Evolutionary conservation across 1,140 invertebrate genomes (phyloP), one percentile per base, ranked within the genome.

Genomic region (Drosophila simulans): DNA sequence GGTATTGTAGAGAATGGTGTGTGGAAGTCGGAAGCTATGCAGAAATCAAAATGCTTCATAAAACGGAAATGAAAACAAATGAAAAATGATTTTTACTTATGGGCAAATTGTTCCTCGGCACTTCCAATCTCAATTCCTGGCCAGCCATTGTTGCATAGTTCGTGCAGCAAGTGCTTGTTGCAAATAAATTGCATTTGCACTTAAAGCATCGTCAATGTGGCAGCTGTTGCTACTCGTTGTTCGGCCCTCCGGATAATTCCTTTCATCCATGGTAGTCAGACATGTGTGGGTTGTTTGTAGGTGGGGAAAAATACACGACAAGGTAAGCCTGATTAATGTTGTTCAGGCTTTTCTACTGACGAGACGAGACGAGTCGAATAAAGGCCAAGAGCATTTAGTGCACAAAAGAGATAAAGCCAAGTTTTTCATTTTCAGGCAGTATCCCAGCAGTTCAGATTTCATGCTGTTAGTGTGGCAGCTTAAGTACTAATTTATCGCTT

Each of bases 61-160:
- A 66, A 86, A 79, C 78, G 78, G 78, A 86, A 86, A 86, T 86
- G 78, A 86, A 86, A 86, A 86, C 83, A 86, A 86, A 86, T 86
- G 83, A 86, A 86, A 86, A 86, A 86, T 86, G 78, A 86, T 82
- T 86, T 86, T 81, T 77, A 81, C 78, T 82, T 86, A 80, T 86
- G 62, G 78, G 57, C 58, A 81, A 86, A 81, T 79, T 86, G 69
- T 76, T 78, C 37, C 68, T 49, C 54, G 43, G 52, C 15, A 40
- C 42, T 35, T 34, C 37, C 52, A 53, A 15, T 46, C 39, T 48
- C 53, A 49, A 22, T 34, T 31, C 35, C 59, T 40, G 46, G 52
- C 25, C 37, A 27, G 52, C 43, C 63, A 51, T 37, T 20, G 15
- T 31, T 25, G 51, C 45, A 75, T 58, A 31, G 31, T 31, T 31